Evolutionary conservation across 1,140 invertebrate species (phyloP), one percentile per base, ranked within the genome.

Genomic region (Bathynomus jamesi): DNA sequence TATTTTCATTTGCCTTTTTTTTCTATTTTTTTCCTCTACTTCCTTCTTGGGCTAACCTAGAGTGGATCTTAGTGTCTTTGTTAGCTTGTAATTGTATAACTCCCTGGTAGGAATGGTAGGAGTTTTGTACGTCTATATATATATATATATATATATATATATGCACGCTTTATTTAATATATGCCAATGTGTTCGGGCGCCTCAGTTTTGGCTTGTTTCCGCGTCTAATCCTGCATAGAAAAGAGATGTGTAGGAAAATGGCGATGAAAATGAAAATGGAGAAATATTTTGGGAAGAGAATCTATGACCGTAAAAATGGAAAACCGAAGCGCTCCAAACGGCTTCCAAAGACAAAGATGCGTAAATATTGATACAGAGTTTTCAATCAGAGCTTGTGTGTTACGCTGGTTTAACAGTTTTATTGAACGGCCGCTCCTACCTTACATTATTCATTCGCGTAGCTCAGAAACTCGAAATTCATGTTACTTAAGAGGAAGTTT

Each of bases 71-170:
- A 2, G 21, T 53, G 21, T 53, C 2, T 53, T 17, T 53, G 21
- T 53, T 17, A 17, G 21, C 21, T 17, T 53, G 21, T 53, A 53
- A 17, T 17, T 53, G 21, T 53, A 5, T 53, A 53, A n/a, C n/a
- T n/a, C n/a, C n/a, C n/a, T n/a, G n/a, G n/a, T n/a, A n/a, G n/a
- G n/a, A n/a, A n/a, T n/a, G n/a, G n/a, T n/a, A n/a, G n/a, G n/a
- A n/a, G n/a, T n/a, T n/a, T n/a, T 53, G 21, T 53, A 53, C 21
- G 17, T 53, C 13, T 53, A 53, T 53, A 53, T 53, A 40, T 53
- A 53, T 53, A 53, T 53, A 53, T 53, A 53, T 53, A 53, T 53
- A 53, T 53, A 53, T 53, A 53, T 53, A 53, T 40, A 53, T 53
- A 53, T 53, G 21, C 21, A 53, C 21, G 21, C 21, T 17, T 53